Percentiles rank a stretch among this genome's conserved stretches.
These are phyloP conservation scores for Melinopterus prodromus DNA, from an alignment of 2,888 invertebrate species.

Conservation along the genomic window DNA sequence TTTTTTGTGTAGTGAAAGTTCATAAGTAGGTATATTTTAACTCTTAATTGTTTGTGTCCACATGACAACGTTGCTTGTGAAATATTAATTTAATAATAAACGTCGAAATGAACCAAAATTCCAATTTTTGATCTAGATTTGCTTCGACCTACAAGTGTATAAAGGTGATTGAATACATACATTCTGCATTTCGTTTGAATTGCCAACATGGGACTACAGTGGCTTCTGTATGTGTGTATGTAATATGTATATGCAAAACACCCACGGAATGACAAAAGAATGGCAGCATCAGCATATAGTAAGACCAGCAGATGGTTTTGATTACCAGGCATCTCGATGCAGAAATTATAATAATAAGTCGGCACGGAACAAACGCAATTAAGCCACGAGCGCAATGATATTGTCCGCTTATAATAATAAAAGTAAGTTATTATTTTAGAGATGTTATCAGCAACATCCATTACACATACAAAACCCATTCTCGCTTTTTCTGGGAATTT, in stretches of 20 bases:
- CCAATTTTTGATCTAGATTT: too few species aligned
- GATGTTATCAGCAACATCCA: too few species aligned
- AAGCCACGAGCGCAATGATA: neutral
- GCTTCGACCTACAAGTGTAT: too few species aligned
- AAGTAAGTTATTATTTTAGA: neutral
- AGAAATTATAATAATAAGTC: conserved; percentile 4
- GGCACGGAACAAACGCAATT: neutral
- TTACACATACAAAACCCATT: too few species aligned
- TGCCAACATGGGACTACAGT: neutral
- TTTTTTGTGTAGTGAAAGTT: too few species aligned
- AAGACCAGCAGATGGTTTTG: conserved; percentile 30
- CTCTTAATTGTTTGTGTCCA: too few species aligned
- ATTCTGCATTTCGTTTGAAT: neutral
- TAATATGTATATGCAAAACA: neutral
- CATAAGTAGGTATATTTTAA: too few species aligned
- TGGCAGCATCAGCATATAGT: conserved; percentile 30
- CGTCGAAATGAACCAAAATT: too few species aligned
- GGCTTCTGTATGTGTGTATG: neutral
- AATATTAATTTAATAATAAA: too few species aligned
- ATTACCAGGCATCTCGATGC: conserved; percentile 22
- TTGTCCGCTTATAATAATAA: neutral
- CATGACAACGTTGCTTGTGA: too few species aligned
- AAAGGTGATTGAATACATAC: too few species aligned
- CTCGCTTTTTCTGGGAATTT: too few species aligned
- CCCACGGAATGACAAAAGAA: conserved; percentile 13